Conservation (phyloP, 2,888 invertebrate genomes). For the Trachelus stipa region DNA sequence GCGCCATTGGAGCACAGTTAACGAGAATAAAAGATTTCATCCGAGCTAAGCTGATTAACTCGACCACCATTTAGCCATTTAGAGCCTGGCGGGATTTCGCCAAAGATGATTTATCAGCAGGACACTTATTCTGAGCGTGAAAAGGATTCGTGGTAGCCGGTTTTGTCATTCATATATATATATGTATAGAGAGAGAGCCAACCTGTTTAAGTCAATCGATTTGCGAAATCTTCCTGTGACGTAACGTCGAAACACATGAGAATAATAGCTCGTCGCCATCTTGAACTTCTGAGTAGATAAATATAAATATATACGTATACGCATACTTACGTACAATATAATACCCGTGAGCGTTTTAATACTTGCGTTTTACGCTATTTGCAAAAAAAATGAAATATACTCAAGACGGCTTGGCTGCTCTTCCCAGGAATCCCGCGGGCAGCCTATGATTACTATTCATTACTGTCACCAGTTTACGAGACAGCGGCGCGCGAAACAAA, state of each 20-base stretch:
- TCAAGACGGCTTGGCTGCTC: not conserved
- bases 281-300: not conserved
- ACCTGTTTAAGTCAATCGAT: not conserved
- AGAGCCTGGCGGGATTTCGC: not conserved
- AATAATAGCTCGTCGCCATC: not conserved
- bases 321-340: not conserved
- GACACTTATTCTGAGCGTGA: not conserved
- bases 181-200: not conserved
- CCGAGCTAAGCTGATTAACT: constrained; percentile 54
- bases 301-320: not conserved
- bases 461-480: constrained; percentile 30
- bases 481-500: constrained; percentile 24
- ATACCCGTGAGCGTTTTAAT: not conserved
- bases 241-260: not conserved
- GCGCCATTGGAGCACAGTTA: constrained; percentile 14
- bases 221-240: not conserved
- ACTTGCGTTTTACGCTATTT: not conserved
- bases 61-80: constrained; percentile 39
- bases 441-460: constrained; percentile 27
- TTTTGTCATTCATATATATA: not conserved
- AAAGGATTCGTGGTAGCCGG: not conserved
- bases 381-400: not conserved
- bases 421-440: constrained; percentile 2
- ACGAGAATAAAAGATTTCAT: constrained; percentile 36
- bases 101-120: not conserved